Percentiles rank a stretch among this genome's conserved stretches.
Evolutionary conservation across 2,888 invertebrate species (phyloP).

Genomic region (Maniola hyperantus): DNA sequence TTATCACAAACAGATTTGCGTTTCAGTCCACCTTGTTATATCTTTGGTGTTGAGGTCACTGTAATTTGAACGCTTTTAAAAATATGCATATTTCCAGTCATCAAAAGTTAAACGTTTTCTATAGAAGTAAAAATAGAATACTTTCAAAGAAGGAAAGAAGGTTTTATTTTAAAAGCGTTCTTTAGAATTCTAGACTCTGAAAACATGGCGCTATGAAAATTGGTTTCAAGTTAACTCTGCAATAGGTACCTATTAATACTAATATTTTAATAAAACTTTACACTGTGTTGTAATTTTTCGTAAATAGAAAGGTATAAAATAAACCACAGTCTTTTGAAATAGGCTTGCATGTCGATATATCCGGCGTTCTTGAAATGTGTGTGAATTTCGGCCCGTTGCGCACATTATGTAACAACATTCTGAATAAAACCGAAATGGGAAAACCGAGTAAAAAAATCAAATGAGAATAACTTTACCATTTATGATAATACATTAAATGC

Average conservation of each 20-base stretch:
- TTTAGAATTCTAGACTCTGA: too few species aligned
- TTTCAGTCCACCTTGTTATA: conserved; percentile 22
- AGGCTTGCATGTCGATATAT: not conserved
- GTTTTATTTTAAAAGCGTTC: too few species aligned
- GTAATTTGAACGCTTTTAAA: conserved; percentile 20
- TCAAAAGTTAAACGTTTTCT: conserved; percentile 6
- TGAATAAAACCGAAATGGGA: conserved; percentile 11
- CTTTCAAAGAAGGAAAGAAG: not conserved
- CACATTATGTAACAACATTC: conserved; percentile 1
- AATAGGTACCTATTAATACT: too few species aligned
- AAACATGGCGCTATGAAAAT: too few species aligned
- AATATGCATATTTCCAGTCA: conserved; percentile 17
- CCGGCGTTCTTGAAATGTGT: conserved; percentile 9
- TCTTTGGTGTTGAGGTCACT: conserved; percentile 10
- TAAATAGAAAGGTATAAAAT: too few species aligned
- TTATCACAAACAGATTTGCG: conserved; percentile 42
- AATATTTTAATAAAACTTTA: too few species aligned
- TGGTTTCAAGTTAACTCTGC: too few species aligned
- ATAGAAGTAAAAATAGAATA: not conserved
- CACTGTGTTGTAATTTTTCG: too few species aligned
- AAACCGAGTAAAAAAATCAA: conserved; percentile 13
- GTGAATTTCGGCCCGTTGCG: not conserved
- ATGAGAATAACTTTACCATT: conserved; percentile 20
- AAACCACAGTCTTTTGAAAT: not conserved
- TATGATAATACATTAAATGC: not conserved